Conservation (phyloP, 2,797 vertebrate genomes). For the Limnodromus scolopaceus region DNA sequence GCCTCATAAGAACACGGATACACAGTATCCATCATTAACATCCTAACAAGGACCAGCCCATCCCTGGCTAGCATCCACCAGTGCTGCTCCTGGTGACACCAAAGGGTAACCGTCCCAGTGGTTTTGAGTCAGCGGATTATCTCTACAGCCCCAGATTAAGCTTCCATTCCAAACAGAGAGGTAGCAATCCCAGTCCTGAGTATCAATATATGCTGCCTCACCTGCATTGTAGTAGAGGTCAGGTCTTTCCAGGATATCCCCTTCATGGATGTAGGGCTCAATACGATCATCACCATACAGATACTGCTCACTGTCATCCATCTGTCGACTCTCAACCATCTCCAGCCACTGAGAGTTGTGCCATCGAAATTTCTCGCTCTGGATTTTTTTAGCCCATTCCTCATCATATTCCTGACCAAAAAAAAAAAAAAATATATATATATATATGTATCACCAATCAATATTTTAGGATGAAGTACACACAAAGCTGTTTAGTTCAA, state of each 20-base stretch:
- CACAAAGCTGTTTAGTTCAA: neutral
- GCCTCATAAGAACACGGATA: neutral
- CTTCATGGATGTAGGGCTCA: conserved; percentile 85
- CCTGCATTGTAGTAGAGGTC: conserved; percentile 90
- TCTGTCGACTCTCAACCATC: conserved; percentile 90
- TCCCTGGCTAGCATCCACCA: neutral
- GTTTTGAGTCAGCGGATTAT: neutral
- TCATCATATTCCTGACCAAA: conserved; percentile 87
- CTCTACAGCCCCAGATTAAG: neutral
- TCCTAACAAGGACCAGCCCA: neutral
- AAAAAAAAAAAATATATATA: neutral
- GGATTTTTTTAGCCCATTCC: conserved; percentile 91
- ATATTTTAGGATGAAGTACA: neutral
- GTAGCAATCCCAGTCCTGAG: neutral
- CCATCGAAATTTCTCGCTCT: conserved; percentile 91
- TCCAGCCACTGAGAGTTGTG: conserved; percentile 96
- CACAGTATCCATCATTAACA: neutral
- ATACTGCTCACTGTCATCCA: conserved; percentile 87
- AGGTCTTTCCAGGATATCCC: conserved; percentile 88
- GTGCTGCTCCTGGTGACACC: neutral
- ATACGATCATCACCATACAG: conserved; percentile 86
- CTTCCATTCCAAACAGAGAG: neutral
- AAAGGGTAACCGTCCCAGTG: neutral
- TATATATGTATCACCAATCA: neutral
- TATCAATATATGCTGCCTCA: conserved; percentile 9